A percentile compares a stretch with the other conserved stretches of the same genome.
These are phyloP conservation scores for Xiphophorus maculatus DNA, from an alignment of 2,113 vertebrate genomes.

Conservation along the genomic window DNA sequence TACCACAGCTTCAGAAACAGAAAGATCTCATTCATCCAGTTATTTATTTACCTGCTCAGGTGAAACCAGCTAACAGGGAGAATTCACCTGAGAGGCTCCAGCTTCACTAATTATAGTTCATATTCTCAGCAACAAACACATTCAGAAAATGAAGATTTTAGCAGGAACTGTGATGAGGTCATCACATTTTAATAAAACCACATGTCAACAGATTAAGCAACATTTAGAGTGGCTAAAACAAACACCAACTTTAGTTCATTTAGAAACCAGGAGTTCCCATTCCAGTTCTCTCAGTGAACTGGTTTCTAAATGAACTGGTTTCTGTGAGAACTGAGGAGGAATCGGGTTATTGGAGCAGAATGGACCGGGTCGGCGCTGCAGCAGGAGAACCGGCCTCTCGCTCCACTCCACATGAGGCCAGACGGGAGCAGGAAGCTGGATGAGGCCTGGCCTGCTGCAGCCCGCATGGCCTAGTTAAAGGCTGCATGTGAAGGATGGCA, in stretches of 20 bases:
- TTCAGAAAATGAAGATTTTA: no score
- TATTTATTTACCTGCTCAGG: not conserved
- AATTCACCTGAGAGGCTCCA: not conserved
- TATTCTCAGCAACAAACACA: no score
- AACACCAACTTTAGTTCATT: no score
- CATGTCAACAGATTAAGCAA: no score
- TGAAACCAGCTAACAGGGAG: not conserved
- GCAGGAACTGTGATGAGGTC: no score
- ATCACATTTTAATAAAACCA: no score
- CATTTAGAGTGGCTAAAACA: no score
- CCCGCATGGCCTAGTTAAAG: constrained; percentile 37
- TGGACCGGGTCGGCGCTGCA: constrained; percentile 50
- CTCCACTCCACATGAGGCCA: constrained; percentile 1
- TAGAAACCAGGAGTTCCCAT: no score
- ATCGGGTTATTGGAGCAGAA: constrained; percentile 75
- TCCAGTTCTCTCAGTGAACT: no score
- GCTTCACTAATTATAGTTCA: no score
- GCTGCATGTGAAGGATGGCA: constrained; percentile 81
- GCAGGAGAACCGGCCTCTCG: constrained; percentile 8
- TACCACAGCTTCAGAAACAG: not conserved
- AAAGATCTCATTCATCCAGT: not conserved
- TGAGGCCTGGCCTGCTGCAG: constrained; percentile 77
- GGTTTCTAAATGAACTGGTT: no score
- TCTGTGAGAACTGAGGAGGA: no score
- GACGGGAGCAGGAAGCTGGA: constrained; percentile 57